Conservation (phyloP, 35 echinoderm and acorn worm species). For the Acanthaster planci region DNA sequence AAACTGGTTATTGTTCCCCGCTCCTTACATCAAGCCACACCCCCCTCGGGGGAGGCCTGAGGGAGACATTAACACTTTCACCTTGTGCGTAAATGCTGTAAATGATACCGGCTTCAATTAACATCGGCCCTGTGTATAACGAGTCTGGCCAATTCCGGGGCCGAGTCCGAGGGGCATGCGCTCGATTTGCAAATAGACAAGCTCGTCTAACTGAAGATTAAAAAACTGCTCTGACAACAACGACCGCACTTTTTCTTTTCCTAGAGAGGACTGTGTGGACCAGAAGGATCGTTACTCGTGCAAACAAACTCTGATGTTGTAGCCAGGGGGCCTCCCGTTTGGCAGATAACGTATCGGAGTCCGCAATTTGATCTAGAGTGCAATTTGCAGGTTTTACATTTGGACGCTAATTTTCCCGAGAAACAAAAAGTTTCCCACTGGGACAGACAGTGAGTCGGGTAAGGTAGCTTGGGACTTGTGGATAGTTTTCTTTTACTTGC, state of each 20-base stretch:
- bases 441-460: too few relatives aligned
- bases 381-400: slow-evolving; percentile 24
- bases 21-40: neutral
- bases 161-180: slow-evolving; percentile 9
- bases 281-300: neutral
- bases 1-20: too few relatives aligned
- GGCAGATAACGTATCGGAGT: neutral
- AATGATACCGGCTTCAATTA: slow-evolving; percentile 21
- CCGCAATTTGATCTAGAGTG: slow-evolving; percentile 14
- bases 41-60: neutral
- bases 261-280: neutral
- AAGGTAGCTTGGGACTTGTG: too few relatives aligned
- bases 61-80: slow-evolving; percentile 16
- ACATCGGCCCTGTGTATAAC: slow-evolving; percentile 16
- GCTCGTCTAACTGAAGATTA: slow-evolving; percentile 4
- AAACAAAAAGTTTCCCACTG: too few relatives aligned
- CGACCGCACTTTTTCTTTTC: neutral
- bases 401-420: neutral
- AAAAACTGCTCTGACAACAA: neutral
- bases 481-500: too few relatives aligned
- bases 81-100: slow-evolving; percentile 19
- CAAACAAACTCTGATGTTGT: neutral
- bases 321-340: neutral
- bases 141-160: slow-evolving; percentile 8
- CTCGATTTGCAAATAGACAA: slow-evolving; percentile 29